Conservation (phyloP, 2,888 invertebrate species). For the Drosophila prolongata region DNA sequence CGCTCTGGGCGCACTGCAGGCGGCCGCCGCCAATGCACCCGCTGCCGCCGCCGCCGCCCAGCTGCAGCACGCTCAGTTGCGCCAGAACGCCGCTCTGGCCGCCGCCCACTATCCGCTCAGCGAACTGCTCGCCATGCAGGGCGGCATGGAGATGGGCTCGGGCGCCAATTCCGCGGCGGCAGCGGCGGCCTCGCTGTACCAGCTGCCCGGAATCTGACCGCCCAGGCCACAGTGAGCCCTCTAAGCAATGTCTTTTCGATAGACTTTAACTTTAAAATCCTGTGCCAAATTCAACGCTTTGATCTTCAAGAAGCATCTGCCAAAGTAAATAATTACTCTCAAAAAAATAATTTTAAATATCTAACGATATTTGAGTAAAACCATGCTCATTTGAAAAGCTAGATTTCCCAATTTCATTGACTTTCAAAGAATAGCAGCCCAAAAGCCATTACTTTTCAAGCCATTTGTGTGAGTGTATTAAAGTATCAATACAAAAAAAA, state of each 20-base stretch:
- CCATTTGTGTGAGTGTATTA: no score
- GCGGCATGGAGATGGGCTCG: constrained; percentile 87
- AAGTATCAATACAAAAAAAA: no score
- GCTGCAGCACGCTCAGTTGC: constrained; percentile 75
- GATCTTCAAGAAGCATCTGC: no score
- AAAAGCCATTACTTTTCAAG: no score
- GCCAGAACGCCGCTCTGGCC: constrained; percentile 78
- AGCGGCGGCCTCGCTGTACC: constrained; percentile 87
- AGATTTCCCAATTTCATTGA: no score
- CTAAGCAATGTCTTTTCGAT: not conserved
- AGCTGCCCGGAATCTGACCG: constrained; percentile 89
- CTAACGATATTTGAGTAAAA: no score
- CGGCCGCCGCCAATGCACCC: constrained; percentile 64
- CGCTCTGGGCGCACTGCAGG: constrained; percentile 76
- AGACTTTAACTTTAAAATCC: not conserved
- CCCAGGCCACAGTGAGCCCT: constrained; percentile 77
- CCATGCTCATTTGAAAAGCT: no score
- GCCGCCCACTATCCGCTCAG: constrained; percentile 88
- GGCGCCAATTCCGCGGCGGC: constrained; percentile 81
- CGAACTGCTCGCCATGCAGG: constrained; percentile 89
- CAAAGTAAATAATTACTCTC: no score
- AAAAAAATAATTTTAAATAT: no score
- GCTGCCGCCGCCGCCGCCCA: constrained; percentile 73
- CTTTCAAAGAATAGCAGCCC: no score
- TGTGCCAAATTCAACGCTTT: no score